Base-by-base conservation (phyloP, 92 coral and sea anemone genomes). In the Phenganax stokvisi region DNA sequence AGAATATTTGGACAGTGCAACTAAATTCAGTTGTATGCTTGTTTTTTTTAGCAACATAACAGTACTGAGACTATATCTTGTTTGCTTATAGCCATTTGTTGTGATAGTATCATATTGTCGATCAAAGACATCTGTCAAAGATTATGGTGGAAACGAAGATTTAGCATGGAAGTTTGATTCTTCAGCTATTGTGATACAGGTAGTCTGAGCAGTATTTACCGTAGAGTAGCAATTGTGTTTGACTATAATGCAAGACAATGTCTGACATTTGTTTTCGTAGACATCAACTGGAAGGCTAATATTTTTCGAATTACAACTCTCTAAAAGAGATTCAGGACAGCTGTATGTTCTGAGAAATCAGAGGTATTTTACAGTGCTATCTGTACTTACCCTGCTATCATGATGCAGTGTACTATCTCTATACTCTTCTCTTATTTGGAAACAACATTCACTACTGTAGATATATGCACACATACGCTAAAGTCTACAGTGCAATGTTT, bases 101-200 rank as follows among this genome's bases (percentile, higher is more conserved):
- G 77, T 94, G 77, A 89, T 94, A 12, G 97, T 94, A 62, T 80
- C 98, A 10, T 89, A 87, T 74, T 87, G 97, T 31, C 89, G 98
- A 51, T 92, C 98, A 37, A 80, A 77, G 61, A 88, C 85, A 15
- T 93, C 98, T 58, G 83, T 94, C 44, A 87, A 71, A 69, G 98
- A 94, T 60, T 85, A 85, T 85, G 98, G 98, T 57, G 87, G 74
- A 28, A 91, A 92, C 84, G 85, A 84, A 57, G 87, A 93, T 25
- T 90, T 94, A 69, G 96, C 81, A 28, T 94, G 98, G 98, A 94
- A 86, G 81, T 93, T 93, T 15, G 98, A 94, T 68, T 92, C 98
- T 8, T 86, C 97, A 76, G 88, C 87, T 27, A 47, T 94, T 78
- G 98, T 92, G 16, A 86, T 92, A 37, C 88, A 91, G 79, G 98